Conservation (phyloP, 2,113 vertebrate genomes). For the Petromus typicus region DNA sequence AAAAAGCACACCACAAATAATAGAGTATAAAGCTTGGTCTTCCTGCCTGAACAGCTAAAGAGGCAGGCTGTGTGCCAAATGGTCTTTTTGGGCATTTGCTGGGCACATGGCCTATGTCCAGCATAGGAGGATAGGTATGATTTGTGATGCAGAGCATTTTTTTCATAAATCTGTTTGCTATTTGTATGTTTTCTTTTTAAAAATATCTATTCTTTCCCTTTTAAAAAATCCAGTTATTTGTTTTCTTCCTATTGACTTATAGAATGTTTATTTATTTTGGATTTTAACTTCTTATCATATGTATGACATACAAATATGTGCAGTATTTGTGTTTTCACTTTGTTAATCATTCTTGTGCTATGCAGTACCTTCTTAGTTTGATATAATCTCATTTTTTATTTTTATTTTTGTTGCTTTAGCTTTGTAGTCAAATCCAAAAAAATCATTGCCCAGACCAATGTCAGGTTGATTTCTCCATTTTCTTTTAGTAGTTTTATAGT, state of each 20-base stretch:
- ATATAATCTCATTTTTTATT: not conserved
- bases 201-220: not conserved
- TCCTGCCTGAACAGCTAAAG: conserved; percentile 49
- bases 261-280: not conserved
- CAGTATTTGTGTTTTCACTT: not conserved
- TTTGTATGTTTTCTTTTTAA: not conserved
- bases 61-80: conserved; percentile 15
- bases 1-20: conserved; percentile 52
- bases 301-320: not conserved
- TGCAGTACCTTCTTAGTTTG: not conserved
- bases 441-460: not conserved
- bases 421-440: not conserved
- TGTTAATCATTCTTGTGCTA: not conserved
- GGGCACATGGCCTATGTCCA: conserved; percentile 9
- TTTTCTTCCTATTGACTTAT: not conserved
- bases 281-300: not conserved
- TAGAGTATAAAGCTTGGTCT: conserved; percentile 41
- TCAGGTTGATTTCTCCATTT: not conserved
- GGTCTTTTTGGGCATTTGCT: conserved; percentile 54
- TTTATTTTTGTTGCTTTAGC: not conserved
- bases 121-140: not conserved
- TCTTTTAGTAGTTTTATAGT: not conserved
- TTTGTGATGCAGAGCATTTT: not conserved
- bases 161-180: not conserved
- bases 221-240: not conserved